phyloP scores from a whole-genome alignment of 2,797 vertebrate genomes.

The Halcyon leucocephala region DNA sequence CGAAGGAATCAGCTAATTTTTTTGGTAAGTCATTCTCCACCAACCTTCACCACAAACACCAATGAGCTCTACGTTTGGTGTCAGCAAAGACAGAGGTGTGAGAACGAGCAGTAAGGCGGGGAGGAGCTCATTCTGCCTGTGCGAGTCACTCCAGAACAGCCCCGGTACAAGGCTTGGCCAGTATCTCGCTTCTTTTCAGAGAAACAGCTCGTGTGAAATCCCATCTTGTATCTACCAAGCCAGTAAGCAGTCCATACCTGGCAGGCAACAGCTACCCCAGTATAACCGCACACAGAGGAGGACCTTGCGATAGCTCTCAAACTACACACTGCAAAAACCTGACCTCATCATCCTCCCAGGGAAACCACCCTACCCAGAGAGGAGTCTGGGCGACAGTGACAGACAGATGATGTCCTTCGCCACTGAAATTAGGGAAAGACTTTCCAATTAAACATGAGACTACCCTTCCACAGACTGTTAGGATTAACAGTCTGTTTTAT shows the following conservation, averaged over 20 bases:
- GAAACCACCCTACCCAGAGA: neutral
- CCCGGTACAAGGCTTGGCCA: neutral
- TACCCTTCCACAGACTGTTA: neutral
- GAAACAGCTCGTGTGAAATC: rapidly evolving
- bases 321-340: neutral
- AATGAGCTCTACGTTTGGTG: neutral
- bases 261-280: neutral
- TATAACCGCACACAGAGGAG: neutral
- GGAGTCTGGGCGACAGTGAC: neutral
- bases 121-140: neutral
- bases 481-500: neutral
- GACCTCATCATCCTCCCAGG: neutral
- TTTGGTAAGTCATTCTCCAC: neutral
- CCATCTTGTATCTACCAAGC: neutral
- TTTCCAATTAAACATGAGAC: neutral
- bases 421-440: neutral
- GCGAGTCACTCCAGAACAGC: neutral
- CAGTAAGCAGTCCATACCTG: neutral
- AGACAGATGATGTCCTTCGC: neutral
- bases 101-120: neutral
- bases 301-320: neutral
- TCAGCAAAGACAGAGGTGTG: neutral
- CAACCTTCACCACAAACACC: neutral
- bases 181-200: neutral
- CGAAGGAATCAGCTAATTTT: neutral